Evolutionary conservation across 1,140 invertebrate genomes (phyloP).

Genomic region (Onthophagus taurus): DNA sequence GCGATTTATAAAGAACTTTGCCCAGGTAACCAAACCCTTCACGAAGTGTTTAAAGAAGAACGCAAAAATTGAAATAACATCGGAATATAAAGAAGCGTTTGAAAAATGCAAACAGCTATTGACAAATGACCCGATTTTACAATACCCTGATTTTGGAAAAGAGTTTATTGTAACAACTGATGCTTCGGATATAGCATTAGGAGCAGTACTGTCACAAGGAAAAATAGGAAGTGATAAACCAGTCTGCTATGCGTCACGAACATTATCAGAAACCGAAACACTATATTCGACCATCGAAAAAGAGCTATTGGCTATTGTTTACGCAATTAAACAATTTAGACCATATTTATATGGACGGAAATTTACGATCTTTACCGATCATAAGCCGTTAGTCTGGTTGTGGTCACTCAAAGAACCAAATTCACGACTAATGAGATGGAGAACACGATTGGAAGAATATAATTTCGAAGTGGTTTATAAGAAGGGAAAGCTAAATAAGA

Average conservation of each 20-base stretch:
- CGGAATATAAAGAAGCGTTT: not conserved
- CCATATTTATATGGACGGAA: conserved; percentile 31
- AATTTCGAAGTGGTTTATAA: conserved; percentile 29
- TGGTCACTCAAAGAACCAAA: conserved; percentile 9
- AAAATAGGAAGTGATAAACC: conserved; percentile 17
- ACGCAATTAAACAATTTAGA: conserved; percentile 22
- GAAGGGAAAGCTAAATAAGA: conserved; percentile 15
- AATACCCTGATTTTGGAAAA: conserved; percentile 26
- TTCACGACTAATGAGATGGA: conserved; percentile 8
- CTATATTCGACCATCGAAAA: conserved; percentile 34
- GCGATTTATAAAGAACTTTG: conserved; percentile 22
- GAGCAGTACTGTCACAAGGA: conserved; percentile 42
- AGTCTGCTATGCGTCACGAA: conserved; percentile 31
- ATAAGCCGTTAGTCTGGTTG: conserved; percentile 1
- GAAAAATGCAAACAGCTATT: not conserved
- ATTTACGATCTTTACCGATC: conserved; percentile 6
- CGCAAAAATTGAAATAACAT: conserved; percentile 2
- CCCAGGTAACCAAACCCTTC: conserved; percentile 15
- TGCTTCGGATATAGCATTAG: conserved; percentile 30
- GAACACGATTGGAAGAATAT: conserved; percentile 35
- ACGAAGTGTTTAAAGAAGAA: conserved; percentile 16
- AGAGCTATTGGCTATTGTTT: conserved; percentile 28
- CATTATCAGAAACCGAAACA: conserved; percentile 24
- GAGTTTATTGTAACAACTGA: conserved; percentile 10
- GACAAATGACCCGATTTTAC: not conserved